Percentiles rank a stretch among this genome's conserved stretches.
Evolutionary conservation across 2,888 invertebrate genomes (phyloP).

Genomic region (Phrixothrix hirtus): DNA sequence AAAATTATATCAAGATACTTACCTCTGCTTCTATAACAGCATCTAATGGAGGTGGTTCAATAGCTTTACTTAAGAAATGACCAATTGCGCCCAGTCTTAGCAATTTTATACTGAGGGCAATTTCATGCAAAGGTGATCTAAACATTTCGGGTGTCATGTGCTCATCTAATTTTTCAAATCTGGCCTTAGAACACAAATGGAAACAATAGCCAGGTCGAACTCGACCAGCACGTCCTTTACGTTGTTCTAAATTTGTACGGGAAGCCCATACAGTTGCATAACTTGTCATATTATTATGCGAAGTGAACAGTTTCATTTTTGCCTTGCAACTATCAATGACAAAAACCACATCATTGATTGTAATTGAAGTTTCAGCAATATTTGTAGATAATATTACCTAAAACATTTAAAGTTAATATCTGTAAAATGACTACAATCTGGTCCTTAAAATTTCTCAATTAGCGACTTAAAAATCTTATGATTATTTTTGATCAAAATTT

Average conservation of each 20-base stretch:
- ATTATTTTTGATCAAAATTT: too few species aligned
- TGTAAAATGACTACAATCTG: too few species aligned
- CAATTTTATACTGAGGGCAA: conserved; percentile 89
- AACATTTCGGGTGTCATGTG: conserved; percentile 98
- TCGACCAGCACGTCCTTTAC: conserved; percentile 91
- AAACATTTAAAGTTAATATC: too few species aligned
- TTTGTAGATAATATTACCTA: conserved; percentile 95
- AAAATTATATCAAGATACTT: conserved; percentile 38
- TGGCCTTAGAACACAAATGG: conserved; percentile 82
- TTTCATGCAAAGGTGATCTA: conserved; percentile 92
- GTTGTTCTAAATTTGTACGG: conserved; percentile 90
- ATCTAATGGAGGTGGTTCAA: conserved; percentile 96
- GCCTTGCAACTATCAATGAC: conserved; percentile 97
- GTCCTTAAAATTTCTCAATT: too few species aligned
- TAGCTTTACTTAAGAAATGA: conserved; percentile 91
- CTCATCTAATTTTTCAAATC: conserved; percentile 76
- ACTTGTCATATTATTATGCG: conserved; percentile 98
- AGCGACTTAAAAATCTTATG: too few species aligned
- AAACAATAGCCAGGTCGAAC: conserved; percentile 93
- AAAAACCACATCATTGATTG: conserved; percentile 97
- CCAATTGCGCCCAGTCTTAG: conserved; percentile 89
- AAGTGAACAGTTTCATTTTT: conserved; percentile 96
- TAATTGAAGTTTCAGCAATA: conserved; percentile 97
- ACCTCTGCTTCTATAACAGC: conserved; percentile 98
- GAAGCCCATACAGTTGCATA: conserved; percentile 98